A percentile compares a stretch with the other conserved stretches of the same genome.
These are phyloP conservation scores for Adoxophyes honmai DNA, from an alignment of 1,140 invertebrate genomes.

Conservation along the genomic window DNA sequence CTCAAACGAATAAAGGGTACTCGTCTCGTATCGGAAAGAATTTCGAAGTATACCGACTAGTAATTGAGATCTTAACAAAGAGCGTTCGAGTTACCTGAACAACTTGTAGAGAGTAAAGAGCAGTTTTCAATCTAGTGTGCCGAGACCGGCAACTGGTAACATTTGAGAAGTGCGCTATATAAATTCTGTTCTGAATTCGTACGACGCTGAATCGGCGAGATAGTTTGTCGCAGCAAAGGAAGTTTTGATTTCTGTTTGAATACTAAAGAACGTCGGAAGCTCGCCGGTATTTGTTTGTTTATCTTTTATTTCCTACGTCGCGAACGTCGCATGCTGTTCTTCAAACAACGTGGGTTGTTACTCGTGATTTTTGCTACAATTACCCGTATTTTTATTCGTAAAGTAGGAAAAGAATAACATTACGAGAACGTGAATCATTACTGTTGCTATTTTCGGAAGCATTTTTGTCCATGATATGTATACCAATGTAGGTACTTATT, in stretches of 20 bases:
- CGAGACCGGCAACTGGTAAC: slow-evolving; percentile 21
- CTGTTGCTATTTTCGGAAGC: no score
- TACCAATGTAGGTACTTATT: no score
- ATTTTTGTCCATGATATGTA: no score
- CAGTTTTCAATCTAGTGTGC: slow-evolving; percentile 16
- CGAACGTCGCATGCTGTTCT: neutral
- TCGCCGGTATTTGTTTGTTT: slow-evolving; percentile 32
- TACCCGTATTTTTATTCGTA: no score
- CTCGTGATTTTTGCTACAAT: no score
- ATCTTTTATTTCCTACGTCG: slow-evolving; percentile 20
- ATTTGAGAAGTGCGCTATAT: slow-evolving; percentile 26
- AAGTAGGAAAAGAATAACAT: no score
- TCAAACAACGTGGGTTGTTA: neutral
- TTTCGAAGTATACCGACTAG: neutral
- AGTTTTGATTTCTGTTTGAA: slow-evolving; percentile 54
- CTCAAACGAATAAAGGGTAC: slow-evolving; percentile 1
- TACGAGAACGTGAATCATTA: no score
- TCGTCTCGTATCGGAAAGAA: no score
- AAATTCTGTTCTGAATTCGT: slow-evolving; percentile 43
- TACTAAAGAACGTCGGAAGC: slow-evolving; percentile 38
- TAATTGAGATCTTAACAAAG: slow-evolving; percentile 12
- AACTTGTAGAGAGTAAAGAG: neutral
- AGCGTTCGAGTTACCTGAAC: slow-evolving; percentile 6
- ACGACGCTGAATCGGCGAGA: slow-evolving; percentile 29
- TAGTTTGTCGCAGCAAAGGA: slow-evolving; percentile 32